Evolutionary conservation across 1,140 invertebrate genomes (phyloP).

Genomic region (Dolichoris vasculosae): DNA sequence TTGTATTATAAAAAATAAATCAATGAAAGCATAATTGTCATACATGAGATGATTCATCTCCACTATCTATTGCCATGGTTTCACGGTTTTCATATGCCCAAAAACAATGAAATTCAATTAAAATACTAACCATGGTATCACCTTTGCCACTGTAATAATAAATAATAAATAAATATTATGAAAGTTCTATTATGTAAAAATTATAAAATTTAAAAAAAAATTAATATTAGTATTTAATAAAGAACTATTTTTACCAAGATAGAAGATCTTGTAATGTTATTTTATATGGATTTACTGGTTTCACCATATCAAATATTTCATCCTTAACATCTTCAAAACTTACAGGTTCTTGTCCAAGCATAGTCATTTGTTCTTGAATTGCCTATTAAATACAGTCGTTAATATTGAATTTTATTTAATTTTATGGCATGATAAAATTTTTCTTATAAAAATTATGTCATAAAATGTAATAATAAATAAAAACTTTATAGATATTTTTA

Average conservation of each 20-base stretch:
- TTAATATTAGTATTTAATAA: conserved; percentile 15
- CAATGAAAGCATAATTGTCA: conserved; percentile 55
- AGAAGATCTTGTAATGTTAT: conserved; percentile 93
- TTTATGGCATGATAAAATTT: not conserved
- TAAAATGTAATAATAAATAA: not conserved
- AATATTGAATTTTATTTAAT: conserved; percentile 28
- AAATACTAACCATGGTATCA: conserved; percentile 93
- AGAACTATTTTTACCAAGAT: conserved; percentile 69
- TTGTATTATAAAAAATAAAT: conserved; percentile 11
- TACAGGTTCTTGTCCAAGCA: conserved; percentile 89
- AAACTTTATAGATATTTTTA: not conserved
- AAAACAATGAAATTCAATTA: conserved; percentile 97
- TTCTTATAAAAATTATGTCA: conserved; percentile 21
- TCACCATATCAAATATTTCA: conserved; percentile 99
- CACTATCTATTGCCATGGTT: conserved; percentile 79
- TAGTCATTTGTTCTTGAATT: conserved; percentile 91
- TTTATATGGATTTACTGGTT: conserved; percentile 86
- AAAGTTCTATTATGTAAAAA: no score
- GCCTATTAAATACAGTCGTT: conserved; percentile 75
- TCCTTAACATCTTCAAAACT: conserved; percentile 96
- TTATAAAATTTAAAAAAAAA: conserved; percentile 25
- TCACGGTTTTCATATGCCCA: conserved; percentile 97
- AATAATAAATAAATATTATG: not conserved
- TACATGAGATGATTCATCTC: conserved; percentile 72
- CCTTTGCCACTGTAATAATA: conserved; percentile 86